These are phyloP conservation scores for Rhadina sibilatrix DNA, from an alignment of 2,113 vertebrate genomes.

Conservation along the genomic window DNA sequence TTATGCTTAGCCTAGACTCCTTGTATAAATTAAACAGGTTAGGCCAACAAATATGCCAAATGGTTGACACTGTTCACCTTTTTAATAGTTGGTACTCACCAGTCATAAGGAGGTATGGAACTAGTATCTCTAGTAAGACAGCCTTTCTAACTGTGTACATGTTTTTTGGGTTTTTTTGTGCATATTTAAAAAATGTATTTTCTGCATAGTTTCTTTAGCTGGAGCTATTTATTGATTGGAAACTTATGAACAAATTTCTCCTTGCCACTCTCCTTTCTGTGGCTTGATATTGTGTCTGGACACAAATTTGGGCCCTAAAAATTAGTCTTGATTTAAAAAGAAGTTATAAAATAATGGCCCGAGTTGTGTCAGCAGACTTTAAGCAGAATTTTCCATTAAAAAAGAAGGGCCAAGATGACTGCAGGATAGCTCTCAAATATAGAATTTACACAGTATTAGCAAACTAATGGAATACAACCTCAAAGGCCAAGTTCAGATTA, in stretches of 20 bases:
- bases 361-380: background rate
- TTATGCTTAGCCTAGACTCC: background rate
- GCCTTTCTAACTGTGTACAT: background rate
- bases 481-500: background rate
- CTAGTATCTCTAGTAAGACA: background rate
- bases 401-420: background rate
- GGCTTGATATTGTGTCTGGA: background rate
- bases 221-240: background rate
- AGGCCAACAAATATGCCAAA: background rate
- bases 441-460: background rate
- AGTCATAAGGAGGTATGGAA: background rate
- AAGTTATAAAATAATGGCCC: background rate
- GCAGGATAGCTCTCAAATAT: background rate
- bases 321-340: background rate
- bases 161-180: background rate
- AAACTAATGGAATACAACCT: slow-evolving; percentile 18
- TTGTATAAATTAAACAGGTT: background rate
- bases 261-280: background rate
- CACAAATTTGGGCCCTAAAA: background rate
- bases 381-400: background rate
- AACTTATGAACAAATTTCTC: background rate
- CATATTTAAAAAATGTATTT: background rate
- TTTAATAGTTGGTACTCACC: background rate
- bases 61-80: background rate
- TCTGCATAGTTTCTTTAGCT: background rate